Evolutionary conservation across 2,888 invertebrate genomes (phyloP).

Genomic region (Xestobium rufovillosum): DNA sequence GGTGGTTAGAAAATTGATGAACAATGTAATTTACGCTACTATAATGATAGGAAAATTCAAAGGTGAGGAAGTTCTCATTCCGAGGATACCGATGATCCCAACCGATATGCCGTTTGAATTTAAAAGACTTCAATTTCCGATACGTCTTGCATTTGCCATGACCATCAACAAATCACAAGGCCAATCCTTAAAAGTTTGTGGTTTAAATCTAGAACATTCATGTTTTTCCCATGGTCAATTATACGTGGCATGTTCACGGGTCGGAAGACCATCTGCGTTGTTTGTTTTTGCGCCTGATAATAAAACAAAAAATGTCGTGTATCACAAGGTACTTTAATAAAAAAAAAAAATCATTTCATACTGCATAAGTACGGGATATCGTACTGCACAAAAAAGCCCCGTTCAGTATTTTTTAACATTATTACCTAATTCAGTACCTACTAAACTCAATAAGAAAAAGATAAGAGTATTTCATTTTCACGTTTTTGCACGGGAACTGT

Average conservation of each 20-base stretch:
- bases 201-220: no score
- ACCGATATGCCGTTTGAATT: constrained; percentile 27
- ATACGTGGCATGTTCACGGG: constrained; percentile 32
- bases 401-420: no score
- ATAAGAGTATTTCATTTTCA: no score
- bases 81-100: constrained; percentile 34
- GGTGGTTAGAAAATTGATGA: constrained; percentile 19
- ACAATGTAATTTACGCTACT: constrained; percentile 19
- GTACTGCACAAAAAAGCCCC: no score
- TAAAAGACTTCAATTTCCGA: constrained; percentile 29
- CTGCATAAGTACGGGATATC: no score
- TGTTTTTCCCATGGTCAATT: constrained; percentile 35
- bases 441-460: no score
- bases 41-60: constrained; percentile 20
- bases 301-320: no score
- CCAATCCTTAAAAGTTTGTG: constrained; percentile 32
- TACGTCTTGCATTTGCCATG: constrained; percentile 31
- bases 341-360: no score
- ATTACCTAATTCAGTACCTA: no score
- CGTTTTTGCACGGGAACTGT: no score
- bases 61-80: constrained; percentile 28
- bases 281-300: no score
- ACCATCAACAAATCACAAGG: constrained; percentile 37
- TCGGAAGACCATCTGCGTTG: constrained; percentile 21
- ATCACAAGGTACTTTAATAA: no score